Evolutionary conservation across 2,888 invertebrate species (phyloP), one percentile per base, ranked within the genome.

Genomic region (Pseudeuparius sepicola): DNA sequence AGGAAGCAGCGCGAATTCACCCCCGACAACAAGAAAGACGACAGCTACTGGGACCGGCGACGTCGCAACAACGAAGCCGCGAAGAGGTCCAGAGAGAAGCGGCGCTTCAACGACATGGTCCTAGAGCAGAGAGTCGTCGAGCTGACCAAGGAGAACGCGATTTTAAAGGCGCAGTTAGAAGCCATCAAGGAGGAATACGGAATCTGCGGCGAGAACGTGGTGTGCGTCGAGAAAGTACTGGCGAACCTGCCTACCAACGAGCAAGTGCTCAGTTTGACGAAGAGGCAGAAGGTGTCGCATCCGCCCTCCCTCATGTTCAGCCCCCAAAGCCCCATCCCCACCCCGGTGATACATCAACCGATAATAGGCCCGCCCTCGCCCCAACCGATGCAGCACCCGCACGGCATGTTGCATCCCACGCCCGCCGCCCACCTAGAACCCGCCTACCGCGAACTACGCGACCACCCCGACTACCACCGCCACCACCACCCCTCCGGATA

Each of bases 31-130:
- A 92, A 92, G 61, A 96, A 96, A 60, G 94, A 96, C 56, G 90
- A 93, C 53, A 88, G 86, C 55, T 96, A 96, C 64, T 96, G 97
- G 97, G 93, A 94, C 62, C 77, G 94, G 37, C 73, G 97, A 37
- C 73, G 94, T 43, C 75, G 94, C 39, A 96, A 97, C 65, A 97
- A 97, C 63, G 94, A 94, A 62, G 96, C 96, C 1, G 96, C 96
- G 37, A 92, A 96, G 59, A 70, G 93, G 26, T 93, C 93, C 4
- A 75, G 94, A n/a, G 94, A 96, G 61, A 96, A 96, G 62, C 75
- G 94, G 24, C 79, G 94, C 28, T 84, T 89, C 66, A 93, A 96
- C 59, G 94, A 96, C 63, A 88, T 94, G 88, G 89, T 92, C 2
- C 69, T 97, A 40, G 96, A 96, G 56, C 87, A 89, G 50, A 75